Base-by-base conservation (phyloP, 1,140 invertebrate genomes). In the Glomeris maerens region DNA sequence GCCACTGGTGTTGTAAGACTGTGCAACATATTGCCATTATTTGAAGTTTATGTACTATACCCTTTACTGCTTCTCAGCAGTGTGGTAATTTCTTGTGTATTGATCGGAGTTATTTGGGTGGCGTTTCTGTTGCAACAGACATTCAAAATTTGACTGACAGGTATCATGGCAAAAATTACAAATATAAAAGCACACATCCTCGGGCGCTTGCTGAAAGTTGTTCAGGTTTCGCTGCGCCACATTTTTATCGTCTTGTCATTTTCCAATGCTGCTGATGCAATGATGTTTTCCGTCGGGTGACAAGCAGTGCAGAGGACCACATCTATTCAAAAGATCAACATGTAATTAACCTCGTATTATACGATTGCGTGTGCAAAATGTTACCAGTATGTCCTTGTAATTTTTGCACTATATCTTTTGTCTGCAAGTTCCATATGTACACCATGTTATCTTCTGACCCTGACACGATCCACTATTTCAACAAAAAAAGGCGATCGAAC, bases 391-490 rank as follows among this genome's bases (percentile, higher is more conserved):
- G 94, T 2, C 94, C 94, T 62, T 85, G 80, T 49, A 99, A 69
- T 71, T 93, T 92, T 71, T 99, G 96, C 42, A 98, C 96, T 55
- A 98, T 88, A 74, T 98, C 94, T 72, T 98, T 98, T 17, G 92
- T 95, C 65, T 99, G 95, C 48, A 99, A 73, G 75, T 98, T 98
- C 96, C 96, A 99, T 59, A 99, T 95, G 62, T 97, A 98, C 2
- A 99, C 92, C 74, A 93, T 78, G 64, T 96, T 93, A 66, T 99
- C 96, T 73, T 99, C 96, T n/a, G 94, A 98, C 14, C 96, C 96
- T 45, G 92, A 96, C 39, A 98, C 94, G 66, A 99, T 98, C 95
- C 96, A 99, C 86, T 93, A 66, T 39, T 74, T 71, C 56, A 62
- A 36, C 49, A 60, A 60, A 55, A 57, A 52, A 49, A 53, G n/a